Evolutionary conservation across 2,797 vertebrate genomes (phyloP).

Genomic region (Propithecus perrieri): DNA sequence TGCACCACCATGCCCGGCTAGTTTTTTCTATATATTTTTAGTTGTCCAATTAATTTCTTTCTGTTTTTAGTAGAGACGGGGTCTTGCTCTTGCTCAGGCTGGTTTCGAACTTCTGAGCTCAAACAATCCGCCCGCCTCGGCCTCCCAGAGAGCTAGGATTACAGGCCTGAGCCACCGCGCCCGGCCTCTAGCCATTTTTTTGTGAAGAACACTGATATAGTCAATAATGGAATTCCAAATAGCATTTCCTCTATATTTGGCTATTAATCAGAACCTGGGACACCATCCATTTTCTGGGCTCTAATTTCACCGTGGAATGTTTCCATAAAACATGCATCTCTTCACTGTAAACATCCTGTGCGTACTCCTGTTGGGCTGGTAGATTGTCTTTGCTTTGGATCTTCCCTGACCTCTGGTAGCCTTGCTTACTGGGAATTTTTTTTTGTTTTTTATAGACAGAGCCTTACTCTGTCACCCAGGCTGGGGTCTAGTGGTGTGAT

Average conservation of each 20-base stretch:
- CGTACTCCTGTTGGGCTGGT: not conserved
- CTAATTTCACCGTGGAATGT: not conserved
- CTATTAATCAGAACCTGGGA: constrained; percentile 26
- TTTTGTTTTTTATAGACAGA: too few species aligned
- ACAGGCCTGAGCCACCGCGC: too few species aligned
- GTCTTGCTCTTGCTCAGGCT: too few species aligned
- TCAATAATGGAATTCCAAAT: constrained; percentile 48
- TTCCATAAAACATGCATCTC: not conserved
- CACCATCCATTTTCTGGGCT: not conserved
- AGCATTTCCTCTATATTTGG: constrained; percentile 36
- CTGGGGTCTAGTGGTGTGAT: too few species aligned
- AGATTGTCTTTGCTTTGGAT: not conserved
- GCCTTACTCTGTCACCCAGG: too few species aligned
- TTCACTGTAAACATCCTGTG: not conserved
- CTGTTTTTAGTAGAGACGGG: too few species aligned
- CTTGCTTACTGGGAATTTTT: not conserved
- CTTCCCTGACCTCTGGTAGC: not conserved
- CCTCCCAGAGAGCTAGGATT: too few species aligned
- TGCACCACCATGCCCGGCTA: too few species aligned
- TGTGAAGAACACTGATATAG: constrained; percentile 33
- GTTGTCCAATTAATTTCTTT: too few species aligned
- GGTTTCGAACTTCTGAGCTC: too few species aligned
- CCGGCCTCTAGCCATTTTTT: not conserved
- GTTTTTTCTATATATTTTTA: too few species aligned
- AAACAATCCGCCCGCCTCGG: too few species aligned